Conservation (phyloP, 2,888 invertebrate genomes). For the Oscheius onirici region DNA sequence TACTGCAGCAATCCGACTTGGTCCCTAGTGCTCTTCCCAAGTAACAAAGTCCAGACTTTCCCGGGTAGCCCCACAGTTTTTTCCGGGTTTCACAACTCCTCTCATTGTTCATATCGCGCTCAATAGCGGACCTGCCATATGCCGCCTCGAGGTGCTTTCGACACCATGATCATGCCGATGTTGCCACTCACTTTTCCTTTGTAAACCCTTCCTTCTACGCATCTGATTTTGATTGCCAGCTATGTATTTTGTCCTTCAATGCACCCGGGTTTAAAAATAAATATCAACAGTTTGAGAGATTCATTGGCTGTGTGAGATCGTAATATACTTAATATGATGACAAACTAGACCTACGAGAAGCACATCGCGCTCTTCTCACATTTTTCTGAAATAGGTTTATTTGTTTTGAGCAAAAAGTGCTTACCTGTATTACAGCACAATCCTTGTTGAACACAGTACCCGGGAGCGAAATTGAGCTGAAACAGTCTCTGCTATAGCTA, state of each 20-base stretch:
- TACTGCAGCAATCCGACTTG: conserved; percentile 65
- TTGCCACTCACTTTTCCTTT: conserved; percentile 20
- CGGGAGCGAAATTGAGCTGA: conserved; percentile 9
- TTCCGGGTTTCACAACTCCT: conserved; percentile 4
- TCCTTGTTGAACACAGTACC: conserved; percentile 8
- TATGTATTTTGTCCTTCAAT: conserved; percentile 27
- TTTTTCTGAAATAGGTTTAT: not conserved
- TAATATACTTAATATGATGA: not conserved
- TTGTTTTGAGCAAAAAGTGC: too few relatives aligned
- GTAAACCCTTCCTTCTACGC: conserved; percentile 1
- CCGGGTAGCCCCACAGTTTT: conserved; percentile 17
- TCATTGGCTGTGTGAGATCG: not conserved
- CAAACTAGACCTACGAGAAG: not conserved
- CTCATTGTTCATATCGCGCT: conserved; percentile 27
- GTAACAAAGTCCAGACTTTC: conserved; percentile 8
- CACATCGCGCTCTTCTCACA: conserved; percentile 25
- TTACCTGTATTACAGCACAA: conserved; percentile 26
- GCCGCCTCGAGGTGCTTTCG: conserved; percentile 22
- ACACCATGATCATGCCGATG: conserved; percentile 27
- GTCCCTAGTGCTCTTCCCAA: conserved; percentile 46
- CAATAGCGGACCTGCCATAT: conserved; percentile 27
- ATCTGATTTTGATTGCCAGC: not conserved
- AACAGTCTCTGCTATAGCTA: not conserved
- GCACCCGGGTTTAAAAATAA: conserved; percentile 22
- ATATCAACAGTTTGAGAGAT: conserved; percentile 1